Evolutionary conservation across 2,888 invertebrate species (phyloP).

Genomic region (Hyalella azteca): DNA sequence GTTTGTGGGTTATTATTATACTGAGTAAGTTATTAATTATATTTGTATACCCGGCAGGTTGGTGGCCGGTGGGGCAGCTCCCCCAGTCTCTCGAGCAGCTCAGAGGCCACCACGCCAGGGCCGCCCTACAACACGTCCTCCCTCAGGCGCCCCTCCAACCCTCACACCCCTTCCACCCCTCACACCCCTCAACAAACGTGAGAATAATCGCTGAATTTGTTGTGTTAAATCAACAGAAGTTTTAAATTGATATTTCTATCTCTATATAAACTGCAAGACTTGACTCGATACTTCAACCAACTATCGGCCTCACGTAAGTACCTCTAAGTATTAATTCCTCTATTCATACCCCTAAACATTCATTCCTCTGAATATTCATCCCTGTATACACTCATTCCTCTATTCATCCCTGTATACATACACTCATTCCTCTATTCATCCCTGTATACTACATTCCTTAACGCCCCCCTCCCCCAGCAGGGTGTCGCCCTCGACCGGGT

Average conservation of each 20-base stretch:
- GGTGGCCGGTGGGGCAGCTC: slow-evolving; percentile 22
- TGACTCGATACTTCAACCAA: too few relatives aligned
- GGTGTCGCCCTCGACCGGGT: neutral
- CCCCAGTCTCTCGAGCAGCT: neutral
- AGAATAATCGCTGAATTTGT: neutral
- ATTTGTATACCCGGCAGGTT: too few relatives aligned
- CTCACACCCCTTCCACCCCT: neutral
- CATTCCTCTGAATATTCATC: too few relatives aligned
- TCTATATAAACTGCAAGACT: too few relatives aligned
- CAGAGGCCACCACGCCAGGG: neutral
- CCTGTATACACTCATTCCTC: too few relatives aligned
- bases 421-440: neutral
- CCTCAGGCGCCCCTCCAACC: slow-evolving; percentile 4
- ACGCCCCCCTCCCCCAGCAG: neutral
- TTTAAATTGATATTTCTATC: neutral
- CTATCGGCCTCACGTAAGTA: too few relatives aligned
- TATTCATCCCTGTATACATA: neutral
- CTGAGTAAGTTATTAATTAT: too few relatives aligned
- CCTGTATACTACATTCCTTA: neutral
- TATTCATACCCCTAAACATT: too few relatives aligned
- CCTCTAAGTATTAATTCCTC: too few relatives aligned
- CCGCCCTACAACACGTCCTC: slow-evolving; percentile 2
- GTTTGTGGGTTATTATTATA: too few relatives aligned
- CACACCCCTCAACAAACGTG: neutral
- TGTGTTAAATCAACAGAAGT: neutral